phyloP scores from a whole-genome alignment of 2,888 invertebrate species.

The Tetheella fluctuosa region DNA sequence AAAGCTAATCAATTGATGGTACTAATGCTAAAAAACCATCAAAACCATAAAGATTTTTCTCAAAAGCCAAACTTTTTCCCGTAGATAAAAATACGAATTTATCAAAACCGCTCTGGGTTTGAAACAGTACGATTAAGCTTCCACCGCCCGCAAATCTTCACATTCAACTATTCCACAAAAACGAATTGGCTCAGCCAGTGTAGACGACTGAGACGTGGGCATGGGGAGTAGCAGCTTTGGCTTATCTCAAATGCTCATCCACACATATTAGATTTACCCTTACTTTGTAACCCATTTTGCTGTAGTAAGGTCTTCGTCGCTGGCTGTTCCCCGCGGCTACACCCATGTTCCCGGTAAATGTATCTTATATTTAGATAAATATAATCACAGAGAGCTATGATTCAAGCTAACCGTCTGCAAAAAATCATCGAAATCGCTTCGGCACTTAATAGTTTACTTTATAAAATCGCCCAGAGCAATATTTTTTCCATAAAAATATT shows the following conservation, averaged over 20 bases:
- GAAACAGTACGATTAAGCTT: neutral
- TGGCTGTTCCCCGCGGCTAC: neutral
- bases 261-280: constrained; percentile 8
- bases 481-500: too few relatives aligned
- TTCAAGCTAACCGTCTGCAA: too few relatives aligned
- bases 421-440: too few relatives aligned
- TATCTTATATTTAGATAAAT: too few relatives aligned
- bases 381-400: too few relatives aligned
- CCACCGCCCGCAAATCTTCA: neutral
- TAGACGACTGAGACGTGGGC: neutral
- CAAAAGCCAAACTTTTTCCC: neutral
- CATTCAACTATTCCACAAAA: constrained; percentile 4
- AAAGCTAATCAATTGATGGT: too few relatives aligned
- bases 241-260: constrained; percentile 7
- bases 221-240: constrained; percentile 2
- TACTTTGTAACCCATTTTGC: constrained; percentile 7
- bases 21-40: too few relatives aligned
- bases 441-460: too few relatives aligned
- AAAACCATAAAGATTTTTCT: too few relatives aligned
- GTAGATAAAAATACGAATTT: neutral
- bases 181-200: neutral
- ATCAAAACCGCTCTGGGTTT: neutral
- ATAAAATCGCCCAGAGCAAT: too few relatives aligned
- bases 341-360: too few relatives aligned
- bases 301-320: neutral